Conservation (phyloP, 2,888 invertebrate genomes). For the Chrysotoxum bicinctum region DNA sequence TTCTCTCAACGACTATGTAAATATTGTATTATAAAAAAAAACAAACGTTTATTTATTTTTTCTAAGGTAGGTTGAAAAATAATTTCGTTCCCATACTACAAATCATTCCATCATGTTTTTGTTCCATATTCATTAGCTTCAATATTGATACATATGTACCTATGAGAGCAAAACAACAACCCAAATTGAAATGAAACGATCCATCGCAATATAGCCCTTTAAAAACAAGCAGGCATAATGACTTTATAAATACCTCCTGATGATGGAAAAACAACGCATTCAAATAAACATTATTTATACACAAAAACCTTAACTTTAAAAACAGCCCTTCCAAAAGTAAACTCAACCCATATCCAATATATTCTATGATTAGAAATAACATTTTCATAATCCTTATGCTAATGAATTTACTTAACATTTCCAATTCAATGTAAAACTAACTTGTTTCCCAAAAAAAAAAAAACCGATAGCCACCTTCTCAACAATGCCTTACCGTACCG, state of each 20-base stretch:
- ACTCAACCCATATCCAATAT: neutral
- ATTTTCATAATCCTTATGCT: neutral
- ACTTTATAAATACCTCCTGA: neutral
- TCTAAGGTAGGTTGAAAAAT: no score
- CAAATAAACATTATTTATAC: neutral
- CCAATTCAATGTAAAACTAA: neutral
- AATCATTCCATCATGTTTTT: no score
- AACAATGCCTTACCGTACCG: neutral
- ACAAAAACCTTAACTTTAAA: neutral
- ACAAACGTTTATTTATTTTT: no score
- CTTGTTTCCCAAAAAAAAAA: neutral
- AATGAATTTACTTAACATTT: neutral
- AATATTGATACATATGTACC: no score
- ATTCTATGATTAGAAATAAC: neutral
- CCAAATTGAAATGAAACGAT: neutral
- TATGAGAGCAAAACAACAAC: neutral
- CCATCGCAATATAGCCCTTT: neutral
- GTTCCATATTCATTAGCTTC: no score
- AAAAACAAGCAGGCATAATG: neutral
- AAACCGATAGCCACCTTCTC: neutral
- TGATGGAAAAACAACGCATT: neutral
- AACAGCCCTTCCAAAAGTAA: neutral
- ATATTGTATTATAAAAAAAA: no score
- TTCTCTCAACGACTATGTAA: no score
- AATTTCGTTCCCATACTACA: no score